Evolutionary conservation across 2,797 vertebrate species (phyloP), one percentile per base, ranked within the genome.

Genomic region (Anguilla anguilla): DNA sequence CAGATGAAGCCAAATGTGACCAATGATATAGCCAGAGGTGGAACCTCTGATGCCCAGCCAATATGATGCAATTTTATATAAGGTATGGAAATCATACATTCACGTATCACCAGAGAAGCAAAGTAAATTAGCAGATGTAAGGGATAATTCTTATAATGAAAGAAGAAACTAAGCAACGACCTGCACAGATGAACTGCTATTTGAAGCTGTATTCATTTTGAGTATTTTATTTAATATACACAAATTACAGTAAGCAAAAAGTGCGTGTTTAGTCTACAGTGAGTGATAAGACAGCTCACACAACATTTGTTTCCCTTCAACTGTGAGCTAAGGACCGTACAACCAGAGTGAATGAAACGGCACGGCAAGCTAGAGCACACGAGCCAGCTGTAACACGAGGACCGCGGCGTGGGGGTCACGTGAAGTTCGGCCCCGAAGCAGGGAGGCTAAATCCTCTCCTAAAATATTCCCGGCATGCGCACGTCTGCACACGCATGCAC

Each of bases 391-490:
- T 51, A 82, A 22, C 43, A 4, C 28, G 39, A 22, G 72, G 35
- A 17, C 35, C 5, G 22, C 25, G 46, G 46, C 43, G 3, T 10
- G 79, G 79, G 35, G 46, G 46, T 82, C 25, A 82, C 22, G 51
- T 82, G 46, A 82, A 49, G 43, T 82, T 82, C 22, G 79, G 79
- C 79, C 79, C 79, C n/a, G 79, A 82, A 82, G 43, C 46, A 7
- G 72, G 46, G 46, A 6, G 39, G n/a, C 79, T 51, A 51, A 82
- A 51, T 82, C 79, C 79, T 25, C 43, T 51, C 25, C 46, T n/a
- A n/a, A 51, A 10, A 49, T 28, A 19, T 57, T 43, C 31, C 55
- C 19, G 13, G 28, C 13, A 22, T 28, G 7, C 25, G 11, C 61
- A n/a, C n/a, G 0, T 35, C 84, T 25, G 28, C 55, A 3, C 35